Evolutionary conservation across 2,888 invertebrate genomes (phyloP).

Genomic region (Ectemnius cavifrons): DNA sequence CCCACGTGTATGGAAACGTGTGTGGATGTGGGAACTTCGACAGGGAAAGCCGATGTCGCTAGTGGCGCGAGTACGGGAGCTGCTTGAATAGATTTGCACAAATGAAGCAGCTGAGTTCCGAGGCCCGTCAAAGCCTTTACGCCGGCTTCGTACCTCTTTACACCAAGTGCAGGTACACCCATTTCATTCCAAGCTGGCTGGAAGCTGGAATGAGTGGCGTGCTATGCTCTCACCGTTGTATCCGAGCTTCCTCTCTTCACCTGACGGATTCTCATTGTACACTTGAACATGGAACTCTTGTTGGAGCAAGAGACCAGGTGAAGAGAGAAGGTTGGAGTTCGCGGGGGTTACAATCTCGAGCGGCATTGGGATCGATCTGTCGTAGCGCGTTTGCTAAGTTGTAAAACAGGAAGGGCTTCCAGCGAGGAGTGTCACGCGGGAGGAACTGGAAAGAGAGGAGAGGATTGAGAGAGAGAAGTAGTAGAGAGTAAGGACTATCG

Average conservation of each 20-base stretch:
- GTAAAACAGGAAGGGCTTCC: slow-evolving; percentile 37
- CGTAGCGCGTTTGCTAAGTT: slow-evolving; percentile 13
- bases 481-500: slow-evolving; percentile 57
- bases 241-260: too few species aligned
- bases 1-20: too few species aligned
- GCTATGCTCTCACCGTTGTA: too few species aligned
- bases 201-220: too few species aligned
- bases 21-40: slow-evolving; percentile 29
- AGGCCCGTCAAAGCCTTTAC: too few species aligned
- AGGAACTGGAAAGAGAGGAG: not conserved
- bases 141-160: not conserved
- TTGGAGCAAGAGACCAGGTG: too few species aligned
- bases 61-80: slow-evolving; percentile 50
- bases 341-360: not conserved
- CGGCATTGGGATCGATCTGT: slow-evolving; percentile 6
- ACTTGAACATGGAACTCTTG: too few species aligned
- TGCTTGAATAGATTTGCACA: slow-evolving; percentile 58
- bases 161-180: too few species aligned
- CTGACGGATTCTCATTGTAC: too few species aligned
- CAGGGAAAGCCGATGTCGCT: slow-evolving; percentile 52
- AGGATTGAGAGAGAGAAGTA: not conserved
- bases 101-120: slow-evolving; percentile 33
- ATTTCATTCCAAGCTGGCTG: too few species aligned
- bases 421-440: not conserved
- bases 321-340: not conserved